These are phyloP conservation scores for Acomys russatus DNA, from an alignment of 2,797 vertebrate genomes.

Conservation along the genomic window DNA sequence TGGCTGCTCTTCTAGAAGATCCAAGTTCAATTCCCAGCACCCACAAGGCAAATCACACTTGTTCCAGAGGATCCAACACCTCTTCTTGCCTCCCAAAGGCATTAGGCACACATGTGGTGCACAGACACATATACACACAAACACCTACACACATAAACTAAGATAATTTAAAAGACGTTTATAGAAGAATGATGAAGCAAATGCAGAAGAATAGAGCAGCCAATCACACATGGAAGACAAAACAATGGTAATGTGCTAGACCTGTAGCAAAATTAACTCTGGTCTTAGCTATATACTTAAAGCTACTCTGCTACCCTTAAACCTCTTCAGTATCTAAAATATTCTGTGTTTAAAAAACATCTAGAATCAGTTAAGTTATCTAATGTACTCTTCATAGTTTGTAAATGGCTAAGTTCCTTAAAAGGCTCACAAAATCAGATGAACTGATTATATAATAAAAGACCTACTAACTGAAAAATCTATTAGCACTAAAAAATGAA, in stretches of 20 bases:
- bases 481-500: neutral
- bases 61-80: neutral
- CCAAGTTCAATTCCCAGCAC: neutral
- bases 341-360: neutral
- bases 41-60: neutral
- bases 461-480: conserved; percentile 17
- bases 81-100: neutral
- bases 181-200: neutral
- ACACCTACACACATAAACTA: neutral
- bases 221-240: neutral
- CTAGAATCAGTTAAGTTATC: neutral
- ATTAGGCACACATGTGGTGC: neutral
- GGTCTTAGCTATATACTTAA: neutral
- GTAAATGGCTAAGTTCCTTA: neutral
- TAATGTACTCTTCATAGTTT: neutral
- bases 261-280: neutral
- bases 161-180: neutral
- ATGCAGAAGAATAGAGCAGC: neutral
- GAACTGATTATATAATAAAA: neutral
- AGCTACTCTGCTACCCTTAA: neutral
- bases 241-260: neutral
- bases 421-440: conserved; percentile 29
- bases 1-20: neutral
- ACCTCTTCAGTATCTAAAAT: neutral
- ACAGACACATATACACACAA: neutral